Evolutionary conservation across 2,797 vertebrate genomes (phyloP).

Genomic region (Notoglanidium macrostoma): DNA sequence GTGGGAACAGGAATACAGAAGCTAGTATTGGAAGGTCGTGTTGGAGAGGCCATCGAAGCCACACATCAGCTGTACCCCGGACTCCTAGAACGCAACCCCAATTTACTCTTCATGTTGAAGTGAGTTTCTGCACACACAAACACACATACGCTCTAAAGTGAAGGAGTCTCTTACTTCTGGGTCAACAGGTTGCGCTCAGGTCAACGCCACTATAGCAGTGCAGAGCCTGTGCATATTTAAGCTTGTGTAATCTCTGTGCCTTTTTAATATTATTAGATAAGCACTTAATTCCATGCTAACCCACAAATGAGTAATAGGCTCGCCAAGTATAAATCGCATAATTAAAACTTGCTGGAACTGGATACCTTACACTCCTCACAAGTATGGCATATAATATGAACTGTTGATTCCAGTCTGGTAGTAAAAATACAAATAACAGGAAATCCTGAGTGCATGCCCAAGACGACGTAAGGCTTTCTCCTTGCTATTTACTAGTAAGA

Average conservation of each 20-base stretch:
- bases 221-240: background rate
- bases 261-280: conserved; percentile 3
- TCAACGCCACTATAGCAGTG: background rate
- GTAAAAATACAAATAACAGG: background rate
- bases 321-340: background rate
- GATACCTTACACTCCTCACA: background rate
- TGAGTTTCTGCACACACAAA: conserved; percentile 70
- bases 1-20: conserved; percentile 92
- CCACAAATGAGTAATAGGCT: background rate
- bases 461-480: background rate
- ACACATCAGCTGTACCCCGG: conserved; percentile 95
- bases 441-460: background rate
- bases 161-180: background rate
- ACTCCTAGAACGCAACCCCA: conserved; percentile 93
- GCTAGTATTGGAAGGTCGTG: conserved; percentile 93
- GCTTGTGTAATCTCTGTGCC: background rate
- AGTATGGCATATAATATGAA: background rate
- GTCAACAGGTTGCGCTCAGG: background rate
- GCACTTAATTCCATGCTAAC: background rate
- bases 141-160: no score
- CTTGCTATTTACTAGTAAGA: background rate
- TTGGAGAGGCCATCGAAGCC: conserved; percentile 94
- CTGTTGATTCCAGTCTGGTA: background rate
- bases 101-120: conserved; percentile 99
- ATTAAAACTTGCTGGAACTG: background rate